A percentile compares a stretch with the other conserved stretches of the same genome.
Evolutionary conservation across 2,888 invertebrate species (phyloP).

Genomic region (Caenorhabditis sp.): DNA sequence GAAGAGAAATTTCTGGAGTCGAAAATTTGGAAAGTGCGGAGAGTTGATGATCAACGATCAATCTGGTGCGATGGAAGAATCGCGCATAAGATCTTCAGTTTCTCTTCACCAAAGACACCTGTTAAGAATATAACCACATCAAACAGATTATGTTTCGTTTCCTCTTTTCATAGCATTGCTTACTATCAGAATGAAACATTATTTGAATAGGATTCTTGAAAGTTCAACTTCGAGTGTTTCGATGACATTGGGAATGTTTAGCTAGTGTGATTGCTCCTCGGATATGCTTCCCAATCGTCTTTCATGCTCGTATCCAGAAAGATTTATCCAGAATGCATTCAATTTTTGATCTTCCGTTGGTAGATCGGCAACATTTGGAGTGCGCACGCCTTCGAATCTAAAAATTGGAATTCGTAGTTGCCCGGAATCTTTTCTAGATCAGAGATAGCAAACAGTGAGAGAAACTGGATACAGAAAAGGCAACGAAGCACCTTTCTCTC

Average conservation of each 20-base stretch:
- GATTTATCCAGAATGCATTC: too few species aligned
- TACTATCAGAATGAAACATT: too few species aligned
- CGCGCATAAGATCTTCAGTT: not conserved
- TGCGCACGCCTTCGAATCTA: not conserved
- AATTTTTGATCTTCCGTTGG: too few species aligned
- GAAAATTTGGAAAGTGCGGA: not conserved
- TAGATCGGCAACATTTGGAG: not conserved
- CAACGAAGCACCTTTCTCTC: not conserved
- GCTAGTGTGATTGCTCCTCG: too few species aligned
- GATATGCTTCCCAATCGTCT: too few species aligned
- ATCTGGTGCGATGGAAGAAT: conserved; percentile 4
- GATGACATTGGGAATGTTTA: too few species aligned
- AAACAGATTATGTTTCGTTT: too few species aligned
- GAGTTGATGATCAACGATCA: not conserved
- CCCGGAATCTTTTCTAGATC: not conserved
- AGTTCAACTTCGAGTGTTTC: too few species aligned
- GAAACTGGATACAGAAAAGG: not conserved
- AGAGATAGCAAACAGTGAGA: not conserved
- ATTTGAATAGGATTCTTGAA: too few species aligned
- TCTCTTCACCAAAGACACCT: conserved; percentile 11
- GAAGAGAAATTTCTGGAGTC: not conserved
- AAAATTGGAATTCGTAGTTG: not conserved
- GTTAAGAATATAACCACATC: too few species aligned
- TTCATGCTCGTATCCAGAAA: too few species aligned
- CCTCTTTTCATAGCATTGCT: too few species aligned